Base-by-base conservation (phyloP, 2,797 vertebrate genomes). In the Bradypodion pumilum region DNA sequence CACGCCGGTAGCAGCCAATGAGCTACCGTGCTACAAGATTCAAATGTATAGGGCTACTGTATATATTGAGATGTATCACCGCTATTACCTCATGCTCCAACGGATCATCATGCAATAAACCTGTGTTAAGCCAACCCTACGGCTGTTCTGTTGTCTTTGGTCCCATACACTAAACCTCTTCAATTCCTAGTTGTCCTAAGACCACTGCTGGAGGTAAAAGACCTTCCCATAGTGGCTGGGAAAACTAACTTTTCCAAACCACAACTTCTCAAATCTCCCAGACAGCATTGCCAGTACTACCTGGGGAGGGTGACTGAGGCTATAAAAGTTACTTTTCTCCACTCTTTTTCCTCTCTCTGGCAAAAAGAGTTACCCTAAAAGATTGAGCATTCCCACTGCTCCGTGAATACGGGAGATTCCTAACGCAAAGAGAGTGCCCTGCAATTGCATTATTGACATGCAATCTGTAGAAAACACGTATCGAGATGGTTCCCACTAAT, bases 401-500 rank as follows among this genome's bases (percentile, higher is more conserved):
- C 19, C 56, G 42, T 6, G 19, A n/a, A 9, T 6, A 7, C 7
- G 1, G 76, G 15, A 46, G 44, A 72, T 35, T 46, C 73, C 3
- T 29, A 44, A 81, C 32, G 29, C 29, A 3, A 21, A 1, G 82
- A n/a, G 56, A 15, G 74, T 37, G 0, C 80, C 80, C 86, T 4
- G 0, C 66, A 84, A 90, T 86, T 75, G 91, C 87, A 84, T 88
- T 94, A 95, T 95, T 86, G 94, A 95, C 91, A 85, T 1, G 0
- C 82, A 52, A 1, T 0, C 91, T 92, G 87, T 40, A 74, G 91
- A 93, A 94, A 95, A 94, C 94, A 92, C 92, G n/a, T 94, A 90
- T 92, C 91, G 88, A 94, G 93, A 95, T 94, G 92, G 92, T 93
- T 94, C 92, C 91, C 94, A 91, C 92, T 94, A 94, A 95, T 95